phyloP scores from a whole-genome alignment of 1,140 invertebrate genomes.

The Achroia grisella region DNA sequence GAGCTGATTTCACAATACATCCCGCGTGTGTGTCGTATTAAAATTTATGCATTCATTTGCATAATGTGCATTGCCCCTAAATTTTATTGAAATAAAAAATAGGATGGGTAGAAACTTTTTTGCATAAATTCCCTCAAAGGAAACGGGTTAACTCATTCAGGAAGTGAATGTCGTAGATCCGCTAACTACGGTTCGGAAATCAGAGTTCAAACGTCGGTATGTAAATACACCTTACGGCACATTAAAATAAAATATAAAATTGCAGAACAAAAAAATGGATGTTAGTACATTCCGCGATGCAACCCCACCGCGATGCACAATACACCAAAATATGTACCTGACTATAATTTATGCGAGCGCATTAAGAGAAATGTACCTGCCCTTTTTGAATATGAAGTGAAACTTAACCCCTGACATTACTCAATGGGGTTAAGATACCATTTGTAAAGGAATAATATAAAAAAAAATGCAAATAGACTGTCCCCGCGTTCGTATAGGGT shows the following conservation, averaged over 20 bases:
- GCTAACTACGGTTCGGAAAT: constrained; percentile 36
- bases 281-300: constrained; percentile 37
- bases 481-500: constrained; percentile 48
- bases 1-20: not conserved
- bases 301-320: constrained; percentile 52
- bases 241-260: constrained; percentile 26
- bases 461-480: constrained; percentile 73
- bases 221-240: constrained; percentile 19
- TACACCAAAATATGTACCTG: constrained; percentile 72
- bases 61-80: constrained; percentile 74
- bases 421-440: constrained; percentile 71
- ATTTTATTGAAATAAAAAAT: constrained; percentile 74
- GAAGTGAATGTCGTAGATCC: constrained; percentile 65
- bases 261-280: constrained; percentile 11
- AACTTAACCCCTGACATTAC: constrained; percentile 73
- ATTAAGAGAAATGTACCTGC: constrained; percentile 74
- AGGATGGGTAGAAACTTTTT: constrained; percentile 74
- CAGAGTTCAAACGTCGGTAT: constrained; percentile 23
- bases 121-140: constrained; percentile 74
- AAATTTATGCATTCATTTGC: constrained; percentile 75
- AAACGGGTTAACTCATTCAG: constrained; percentile 70
- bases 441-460: constrained; percentile 69
- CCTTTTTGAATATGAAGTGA: constrained; percentile 74
- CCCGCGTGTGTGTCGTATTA: constrained; percentile 29
- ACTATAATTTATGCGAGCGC: constrained; percentile 75